A percentile compares a stretch with the other conserved stretches of the same genome.
phyloP scores from a whole-genome alignment of 1,140 invertebrate genomes.

The Eumaeus atala region DNA sequence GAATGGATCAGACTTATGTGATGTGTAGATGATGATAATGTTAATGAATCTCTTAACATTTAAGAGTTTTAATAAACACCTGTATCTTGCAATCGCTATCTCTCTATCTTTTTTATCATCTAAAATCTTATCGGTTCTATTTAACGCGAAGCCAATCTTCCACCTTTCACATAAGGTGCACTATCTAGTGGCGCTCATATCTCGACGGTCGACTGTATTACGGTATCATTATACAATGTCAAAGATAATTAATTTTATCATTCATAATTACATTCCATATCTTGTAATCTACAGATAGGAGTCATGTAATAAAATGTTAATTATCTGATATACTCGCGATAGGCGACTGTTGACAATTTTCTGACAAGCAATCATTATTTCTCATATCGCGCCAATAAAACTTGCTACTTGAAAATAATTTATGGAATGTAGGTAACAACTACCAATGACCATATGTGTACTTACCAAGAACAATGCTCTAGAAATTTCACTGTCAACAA shows the following conservation, averaged over 20 bases:
- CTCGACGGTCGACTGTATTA: slow-evolving; percentile 9
- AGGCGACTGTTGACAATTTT: slow-evolving; percentile 2
- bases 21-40: too few relatives aligned
- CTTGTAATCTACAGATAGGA: slow-evolving; percentile 17
- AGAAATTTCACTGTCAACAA: too few relatives aligned
- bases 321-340: slow-evolving; percentile 14
- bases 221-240: slow-evolving; percentile 13
- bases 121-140: not conserved
- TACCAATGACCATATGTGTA: too few relatives aligned
- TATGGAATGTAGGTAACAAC: too few relatives aligned
- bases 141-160: not conserved
- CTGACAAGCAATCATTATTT: slow-evolving; percentile 1
- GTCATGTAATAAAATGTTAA: slow-evolving; percentile 17
- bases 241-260: slow-evolving; percentile 19
- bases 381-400: not conserved
- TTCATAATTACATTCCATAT: slow-evolving; percentile 16
- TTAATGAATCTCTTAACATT: too few relatives aligned
- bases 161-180: not conserved
- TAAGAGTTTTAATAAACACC: not conserved
- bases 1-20: too few relatives aligned
- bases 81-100: slow-evolving; percentile 2
- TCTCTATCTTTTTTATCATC: slow-evolving; percentile 3
- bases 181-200: not conserved
- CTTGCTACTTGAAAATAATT: not conserved
- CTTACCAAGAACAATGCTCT: too few relatives aligned